Evolutionary conservation across 35 echinoderm and acorn worm genomes (phyloP).

Genomic region (Lytechinus pictus): DNA sequence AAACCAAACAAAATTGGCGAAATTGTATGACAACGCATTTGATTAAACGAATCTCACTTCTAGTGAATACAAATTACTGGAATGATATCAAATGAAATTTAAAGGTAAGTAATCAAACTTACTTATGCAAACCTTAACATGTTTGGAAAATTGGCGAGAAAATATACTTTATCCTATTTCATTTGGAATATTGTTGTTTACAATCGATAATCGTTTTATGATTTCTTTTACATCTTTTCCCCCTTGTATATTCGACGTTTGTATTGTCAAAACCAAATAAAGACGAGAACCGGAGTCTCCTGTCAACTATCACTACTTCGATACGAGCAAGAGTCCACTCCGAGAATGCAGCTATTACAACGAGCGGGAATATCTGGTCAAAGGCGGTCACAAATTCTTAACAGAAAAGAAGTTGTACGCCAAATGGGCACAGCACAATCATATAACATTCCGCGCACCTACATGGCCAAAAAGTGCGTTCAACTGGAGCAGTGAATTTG

Average conservation of each 20-base stretch:
- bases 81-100: too few species aligned
- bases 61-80: too few species aligned
- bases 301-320: constrained; percentile 78
- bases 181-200: too few species aligned
- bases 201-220: too few species aligned
- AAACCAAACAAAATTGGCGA: too few species aligned
- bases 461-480: constrained; percentile 58
- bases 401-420: constrained; percentile 72
- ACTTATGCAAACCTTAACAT: too few species aligned
- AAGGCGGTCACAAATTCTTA: constrained; percentile 76
- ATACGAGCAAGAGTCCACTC: constrained; percentile 25
- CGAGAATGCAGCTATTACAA: constrained; percentile 69
- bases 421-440: constrained; percentile 61
- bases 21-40: too few species aligned
- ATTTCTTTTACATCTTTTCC: background rate
- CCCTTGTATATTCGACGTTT: background rate
- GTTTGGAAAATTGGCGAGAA: too few species aligned
- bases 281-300: constrained; percentile 50
- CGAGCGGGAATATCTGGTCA: constrained; percentile 59
- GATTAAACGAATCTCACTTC: too few species aligned
- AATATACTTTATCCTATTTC: too few species aligned
- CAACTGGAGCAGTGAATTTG: background rate
- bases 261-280: too few species aligned
- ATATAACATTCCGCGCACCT: constrained; percentile 74
- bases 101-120: too few species aligned